Conservation (phyloP, 1,140 invertebrate species). For the Globodera rostochiensis region DNA sequence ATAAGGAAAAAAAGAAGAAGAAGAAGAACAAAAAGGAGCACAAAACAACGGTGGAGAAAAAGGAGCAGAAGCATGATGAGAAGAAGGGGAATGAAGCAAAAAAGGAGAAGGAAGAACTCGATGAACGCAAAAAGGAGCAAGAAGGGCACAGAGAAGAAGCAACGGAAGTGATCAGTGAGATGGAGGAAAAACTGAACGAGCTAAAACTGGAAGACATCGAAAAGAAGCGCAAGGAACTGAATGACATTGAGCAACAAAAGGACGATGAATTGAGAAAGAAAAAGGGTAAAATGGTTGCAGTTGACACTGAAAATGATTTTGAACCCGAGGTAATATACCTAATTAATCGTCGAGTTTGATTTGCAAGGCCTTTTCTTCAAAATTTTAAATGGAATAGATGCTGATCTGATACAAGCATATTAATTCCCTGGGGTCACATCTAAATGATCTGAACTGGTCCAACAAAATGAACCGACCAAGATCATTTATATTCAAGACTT, state of each 20-base stretch:
- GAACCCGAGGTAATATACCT: too few species aligned
- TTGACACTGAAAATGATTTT: too few species aligned
- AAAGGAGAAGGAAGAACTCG: neutral
- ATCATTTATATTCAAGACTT: too few species aligned
- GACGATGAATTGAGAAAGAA: neutral
- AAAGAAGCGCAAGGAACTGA: too few species aligned
- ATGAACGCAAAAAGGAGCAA: neutral
- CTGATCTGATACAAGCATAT: too few species aligned
- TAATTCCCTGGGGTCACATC: too few species aligned
- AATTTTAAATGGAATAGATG: too few species aligned
- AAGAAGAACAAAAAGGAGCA: neutral
- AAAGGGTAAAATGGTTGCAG: neutral
- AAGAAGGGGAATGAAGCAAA: neutral
- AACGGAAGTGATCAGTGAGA: neutral
- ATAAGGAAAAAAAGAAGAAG: neutral
- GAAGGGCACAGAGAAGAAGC: neutral
- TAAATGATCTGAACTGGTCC: too few species aligned
- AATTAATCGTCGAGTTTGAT: too few species aligned
- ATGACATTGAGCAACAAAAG: neutral
- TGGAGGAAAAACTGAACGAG: neutral
- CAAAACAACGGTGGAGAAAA: neutral
- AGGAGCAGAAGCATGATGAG: slow-evolving; percentile 3
- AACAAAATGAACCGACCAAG: too few species aligned
- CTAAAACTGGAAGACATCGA: too few species aligned
- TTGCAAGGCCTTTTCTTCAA: too few species aligned